A percentile compares a stretch with the other conserved stretches of the same genome.
phyloP scores from a whole-genome alignment of 2,888 invertebrate species.

The Cephus pulcher region DNA sequence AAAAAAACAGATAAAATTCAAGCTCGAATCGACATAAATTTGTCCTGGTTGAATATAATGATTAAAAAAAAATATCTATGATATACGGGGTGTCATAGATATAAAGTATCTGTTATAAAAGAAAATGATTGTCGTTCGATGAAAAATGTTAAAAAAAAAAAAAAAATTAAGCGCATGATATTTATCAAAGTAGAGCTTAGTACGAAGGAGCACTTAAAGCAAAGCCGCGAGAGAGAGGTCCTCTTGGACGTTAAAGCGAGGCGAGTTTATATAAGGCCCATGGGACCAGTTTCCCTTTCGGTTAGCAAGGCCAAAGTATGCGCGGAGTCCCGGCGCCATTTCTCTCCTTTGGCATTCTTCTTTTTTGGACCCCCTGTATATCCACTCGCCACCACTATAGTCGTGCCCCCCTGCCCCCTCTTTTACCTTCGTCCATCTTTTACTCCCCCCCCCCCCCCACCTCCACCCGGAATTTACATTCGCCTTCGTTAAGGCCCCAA shows the following conservation, averaged over 20 bases:
- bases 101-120: no score
- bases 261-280: conserved; percentile 40
- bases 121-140: background rate
- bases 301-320: conserved; percentile 13
- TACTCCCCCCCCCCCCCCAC: background rate
- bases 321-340: background rate
- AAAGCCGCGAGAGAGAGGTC: no score
- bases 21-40: conserved; percentile 3
- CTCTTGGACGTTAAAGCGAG: conserved; percentile 15
- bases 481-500: conserved; percentile 1
- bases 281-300: conserved; percentile 38
- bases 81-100: no score
- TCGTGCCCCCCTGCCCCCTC: background rate
- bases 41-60: background rate
- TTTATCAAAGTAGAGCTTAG: background rate
- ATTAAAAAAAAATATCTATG: no score
- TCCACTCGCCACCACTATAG: background rate
- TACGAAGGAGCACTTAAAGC: no score
- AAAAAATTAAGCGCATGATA: background rate
- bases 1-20: conserved; percentile 1
- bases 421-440: background rate
- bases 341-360: background rate
- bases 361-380: background rate
- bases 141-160: background rate
- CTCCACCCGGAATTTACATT: background rate